Evolutionary conservation across 2,113 vertebrate species (phyloP).

Genomic region (Ellobius talpinus): DNA sequence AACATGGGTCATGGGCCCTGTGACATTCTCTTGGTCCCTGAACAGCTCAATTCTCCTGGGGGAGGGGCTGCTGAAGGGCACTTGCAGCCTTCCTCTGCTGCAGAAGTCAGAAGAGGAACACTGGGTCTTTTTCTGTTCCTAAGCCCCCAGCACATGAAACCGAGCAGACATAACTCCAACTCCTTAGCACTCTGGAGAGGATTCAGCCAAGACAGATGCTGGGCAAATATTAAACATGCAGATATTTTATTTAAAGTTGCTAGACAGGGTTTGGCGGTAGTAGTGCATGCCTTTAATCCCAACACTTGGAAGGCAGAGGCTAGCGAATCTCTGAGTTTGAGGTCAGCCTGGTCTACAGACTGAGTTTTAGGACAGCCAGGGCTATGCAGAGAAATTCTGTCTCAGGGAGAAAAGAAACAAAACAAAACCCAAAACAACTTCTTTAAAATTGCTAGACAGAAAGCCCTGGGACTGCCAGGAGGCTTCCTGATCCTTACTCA

Average conservation of each 20-base stretch:
- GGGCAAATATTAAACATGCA: neutral
- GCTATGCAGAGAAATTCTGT: neutral
- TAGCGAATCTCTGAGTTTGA: neutral
- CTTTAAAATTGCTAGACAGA: constrained; percentile 4
- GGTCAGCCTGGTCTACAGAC: neutral
- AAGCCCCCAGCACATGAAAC: neutral
- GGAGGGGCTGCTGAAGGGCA: neutral
- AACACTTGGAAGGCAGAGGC: neutral
- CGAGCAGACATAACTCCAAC: neutral
- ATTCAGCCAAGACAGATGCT: neutral
- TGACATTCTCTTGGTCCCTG: constrained; percentile 23
- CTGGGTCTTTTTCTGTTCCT: neutral
- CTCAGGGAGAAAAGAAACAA: neutral
- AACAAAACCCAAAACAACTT: neutral
- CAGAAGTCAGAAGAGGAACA: neutral
- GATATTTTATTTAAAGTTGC: neutral
- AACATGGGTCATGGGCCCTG: neutral
- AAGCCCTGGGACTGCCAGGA: neutral
- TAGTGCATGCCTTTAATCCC: neutral
- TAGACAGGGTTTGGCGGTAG: neutral
- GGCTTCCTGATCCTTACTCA: neutral
- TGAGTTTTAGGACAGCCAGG: neutral
- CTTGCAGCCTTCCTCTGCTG: neutral
- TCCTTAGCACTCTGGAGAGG: neutral
- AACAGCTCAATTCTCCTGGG: neutral